Percentiles rank a stretch among this genome's conserved stretches.
Conservation (phyloP, 2,113 vertebrate species). For the Pseudorasbora parva region DNA sequence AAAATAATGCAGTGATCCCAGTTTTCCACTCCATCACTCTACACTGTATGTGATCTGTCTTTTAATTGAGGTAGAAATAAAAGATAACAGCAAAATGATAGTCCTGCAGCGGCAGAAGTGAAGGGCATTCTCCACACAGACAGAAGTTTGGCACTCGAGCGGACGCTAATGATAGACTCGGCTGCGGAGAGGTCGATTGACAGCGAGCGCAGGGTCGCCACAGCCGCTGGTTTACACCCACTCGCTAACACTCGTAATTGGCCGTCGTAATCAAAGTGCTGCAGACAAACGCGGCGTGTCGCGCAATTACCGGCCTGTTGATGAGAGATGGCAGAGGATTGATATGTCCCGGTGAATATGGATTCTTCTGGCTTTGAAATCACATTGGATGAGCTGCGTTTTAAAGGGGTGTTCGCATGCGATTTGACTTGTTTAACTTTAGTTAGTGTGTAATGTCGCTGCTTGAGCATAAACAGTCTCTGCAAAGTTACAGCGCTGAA, state of each 20-base stretch:
- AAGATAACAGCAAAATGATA: background rate
- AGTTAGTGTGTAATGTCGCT: too few species aligned
- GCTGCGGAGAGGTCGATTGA: background rate
- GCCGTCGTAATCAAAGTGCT: background rate
- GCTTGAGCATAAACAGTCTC: too few species aligned
- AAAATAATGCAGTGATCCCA: background rate
- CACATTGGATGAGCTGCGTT: too few species aligned
- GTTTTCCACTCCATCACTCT: background rate
- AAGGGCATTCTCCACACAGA: background rate
- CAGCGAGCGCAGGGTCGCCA: background rate
- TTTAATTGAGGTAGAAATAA: conserved; percentile 1
- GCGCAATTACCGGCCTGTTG: background rate
- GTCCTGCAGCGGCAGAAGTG: background rate
- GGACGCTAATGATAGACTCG: background rate
- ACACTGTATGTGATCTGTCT: background rate
- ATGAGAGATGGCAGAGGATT: conserved; percentile 12
- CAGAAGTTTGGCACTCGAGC: too few species aligned
- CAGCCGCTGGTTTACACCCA: conserved; percentile 18
- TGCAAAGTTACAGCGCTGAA: too few species aligned
- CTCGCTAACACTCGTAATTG: conserved; percentile 21
- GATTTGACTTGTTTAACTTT: too few species aligned
- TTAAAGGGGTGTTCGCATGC: too few species aligned
- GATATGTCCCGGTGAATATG: background rate
- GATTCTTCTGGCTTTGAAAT: too few species aligned
- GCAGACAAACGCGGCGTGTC: background rate